Evolutionary conservation across 2,797 vertebrate genomes (phyloP), one percentile per base, ranked within the genome.

Genomic region (Parauchenoglanis ngamensis): DNA sequence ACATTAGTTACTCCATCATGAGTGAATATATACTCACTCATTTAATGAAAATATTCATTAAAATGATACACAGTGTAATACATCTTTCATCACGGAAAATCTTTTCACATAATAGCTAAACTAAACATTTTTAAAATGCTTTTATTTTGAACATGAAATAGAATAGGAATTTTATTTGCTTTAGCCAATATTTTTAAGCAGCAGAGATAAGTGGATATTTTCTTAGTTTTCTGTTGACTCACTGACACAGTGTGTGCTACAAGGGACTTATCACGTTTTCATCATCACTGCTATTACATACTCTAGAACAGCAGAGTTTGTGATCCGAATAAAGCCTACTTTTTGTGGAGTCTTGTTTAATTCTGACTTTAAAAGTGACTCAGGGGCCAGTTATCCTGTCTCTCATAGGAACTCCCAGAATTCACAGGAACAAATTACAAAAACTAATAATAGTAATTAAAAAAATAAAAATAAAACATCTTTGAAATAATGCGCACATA

Each of bases 331-430:
- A 17, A 1, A 57, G 52, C 76, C 17, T 11, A 31, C 15, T 8
- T 56, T 25, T 77, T 94, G 92, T 93, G 93, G 92, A 91, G 92
- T 92, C 93, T 93, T 94, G 92, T 94, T 95, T 92, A 93, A 85
- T 90, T 80, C 3, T 61, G 35, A 21, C 28, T 31, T 78, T 31
- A 59, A 61, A 61, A 13, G 12, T 25, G 21, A 61, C 12, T 79
- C 10, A 25, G 10, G n/a, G 31, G 31, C 4, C 23, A 78, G 21
- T 35, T 35, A 11, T 59, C 21, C 54, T 23, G 12, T 59, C 17
- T 40, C 54, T 79, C 28, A 57, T 11, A 31, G 4, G 4, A 11
- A 59, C 31, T 13, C 28, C 2, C 19, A 40, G 19, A 52, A 46
- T 46, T 72, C 21, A 44, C 19, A 44, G 7, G 8, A 11, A 40